Evolutionary conservation across 30 jellyfish, hydroid and myxozoan species (phyloP), one percentile per base, ranked within the genome.

Genomic region (Sanderia malayensis): DNA sequence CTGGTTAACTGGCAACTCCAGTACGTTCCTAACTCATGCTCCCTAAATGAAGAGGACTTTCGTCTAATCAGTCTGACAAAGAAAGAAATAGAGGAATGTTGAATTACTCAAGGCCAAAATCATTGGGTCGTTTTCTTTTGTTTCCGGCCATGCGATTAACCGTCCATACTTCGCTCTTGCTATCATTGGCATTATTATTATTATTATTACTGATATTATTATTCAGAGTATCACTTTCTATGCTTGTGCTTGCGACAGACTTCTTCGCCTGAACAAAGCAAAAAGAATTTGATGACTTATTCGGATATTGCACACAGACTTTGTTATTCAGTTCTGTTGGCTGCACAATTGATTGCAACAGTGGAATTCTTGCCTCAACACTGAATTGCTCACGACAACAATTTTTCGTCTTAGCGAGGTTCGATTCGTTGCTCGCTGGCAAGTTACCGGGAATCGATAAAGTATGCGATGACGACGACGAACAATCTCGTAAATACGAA

Each of bases 281-380:
- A 4, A 49, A 49, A 4, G 24, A 8, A 19, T 15, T 49, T 2
- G 27, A 49, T 4, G 64, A 49, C 2, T 7, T 49, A 11, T 11
- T 49, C 7, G 64, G 64, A 49, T 49, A 49, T 2, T 49, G 64
- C 18, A 49, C 64, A 49, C 64, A 49, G 3, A 49, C 64, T 9
- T 49, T 49, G 64, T 24, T 19, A 18, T 19, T 9, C 18, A 19
- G 24, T 19, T 18, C 64, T n/a, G n/a, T n/a, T 19, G 64, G 27
- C 25, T 15, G 11, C 27, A 49, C 7, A 8, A 19, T 4, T 4
- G 64, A 4, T 18, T 49, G 27, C 27, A 19, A 2, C 25, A 18
- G 23, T 2, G 64, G 64, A 4, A 49, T 11, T 2, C 64, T 8
- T 2, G 64, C 18, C 8, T 49, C 27, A 19, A 49, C 64, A 49